phyloP scores from a whole-genome alignment of 1,140 invertebrate genomes.

The Caerostris extrusa region DNA sequence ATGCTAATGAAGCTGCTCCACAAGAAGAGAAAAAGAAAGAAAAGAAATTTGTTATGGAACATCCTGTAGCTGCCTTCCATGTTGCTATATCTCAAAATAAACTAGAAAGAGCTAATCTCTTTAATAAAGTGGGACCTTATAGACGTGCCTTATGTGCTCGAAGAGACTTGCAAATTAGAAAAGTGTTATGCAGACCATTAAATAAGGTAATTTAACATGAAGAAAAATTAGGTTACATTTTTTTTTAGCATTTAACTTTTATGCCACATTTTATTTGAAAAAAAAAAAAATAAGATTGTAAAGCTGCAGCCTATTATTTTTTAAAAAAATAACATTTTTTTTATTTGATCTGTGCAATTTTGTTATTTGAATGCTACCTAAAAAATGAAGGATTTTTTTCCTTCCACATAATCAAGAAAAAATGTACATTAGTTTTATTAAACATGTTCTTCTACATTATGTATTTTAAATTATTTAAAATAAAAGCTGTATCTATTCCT shows the following conservation, averaged over 20 bases:
- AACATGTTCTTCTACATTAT: too few species aligned
- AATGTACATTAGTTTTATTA: too few species aligned
- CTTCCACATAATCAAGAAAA: too few species aligned
- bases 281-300: neutral
- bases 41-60: constrained; percentile 72
- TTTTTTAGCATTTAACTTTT: neutral
- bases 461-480: too few species aligned
- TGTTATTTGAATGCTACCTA: too few species aligned
- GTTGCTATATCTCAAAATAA: constrained; percentile 67
- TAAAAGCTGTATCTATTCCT: too few species aligned
- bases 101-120: constrained; percentile 66
- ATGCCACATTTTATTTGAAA: neutral
- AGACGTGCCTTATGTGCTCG: constrained; percentile 77
- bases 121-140: constrained; percentile 74
- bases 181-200: constrained; percentile 68
- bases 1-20: neutral
- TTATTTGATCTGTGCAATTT: neutral
- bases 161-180: constrained; percentile 74
- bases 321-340: too few species aligned
- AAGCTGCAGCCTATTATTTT: too few species aligned
- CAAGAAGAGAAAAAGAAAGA: neutral
- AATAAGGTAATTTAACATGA: constrained; percentile 58
- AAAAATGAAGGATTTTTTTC: too few species aligned
- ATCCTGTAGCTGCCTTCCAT: constrained; percentile 78
- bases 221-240: neutral